Percentiles rank a stretch among this genome's conserved stretches.
Conservation (phyloP, 2,797 vertebrate genomes). For the Numenius phaeopus region DNA sequence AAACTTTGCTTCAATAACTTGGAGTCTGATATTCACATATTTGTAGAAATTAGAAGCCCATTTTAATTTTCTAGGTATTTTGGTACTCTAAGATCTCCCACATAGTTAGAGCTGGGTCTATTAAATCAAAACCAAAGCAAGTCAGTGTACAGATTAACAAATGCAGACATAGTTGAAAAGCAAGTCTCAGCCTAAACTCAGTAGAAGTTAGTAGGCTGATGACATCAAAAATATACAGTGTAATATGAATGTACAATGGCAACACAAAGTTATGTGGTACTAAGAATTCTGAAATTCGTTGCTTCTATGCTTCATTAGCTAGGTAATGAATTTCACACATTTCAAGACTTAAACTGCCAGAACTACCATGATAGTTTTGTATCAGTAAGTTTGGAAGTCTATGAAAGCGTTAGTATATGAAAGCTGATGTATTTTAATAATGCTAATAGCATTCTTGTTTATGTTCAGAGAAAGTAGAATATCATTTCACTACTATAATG, state of each 20-base stretch:
- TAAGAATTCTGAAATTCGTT: constrained; percentile 53
- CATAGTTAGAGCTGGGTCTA: neutral
- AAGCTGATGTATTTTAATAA: constrained; percentile 53
- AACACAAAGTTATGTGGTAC: constrained; percentile 1
- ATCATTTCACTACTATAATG: constrained; percentile 32
- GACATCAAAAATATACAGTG: neutral
- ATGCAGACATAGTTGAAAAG: constrained; percentile 3
- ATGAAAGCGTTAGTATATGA: neutral
- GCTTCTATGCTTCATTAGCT: constrained; percentile 61
- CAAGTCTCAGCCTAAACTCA: neutral
- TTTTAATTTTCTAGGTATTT: neutral
- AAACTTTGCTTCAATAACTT: neutral
- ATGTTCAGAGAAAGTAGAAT: constrained; percentile 44
- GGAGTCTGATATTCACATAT: neutral
- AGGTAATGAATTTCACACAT: constrained; percentile 66
- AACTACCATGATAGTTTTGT: constrained; percentile 52
- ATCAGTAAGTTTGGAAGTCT: constrained; percentile 48
- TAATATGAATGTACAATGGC: neutral
- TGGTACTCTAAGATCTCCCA: neutral
- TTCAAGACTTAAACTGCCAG: constrained; percentile 51
- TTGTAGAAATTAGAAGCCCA: neutral
- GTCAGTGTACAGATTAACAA: neutral
- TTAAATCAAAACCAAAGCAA: constrained; percentile 14
- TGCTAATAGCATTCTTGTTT: constrained; percentile 58
- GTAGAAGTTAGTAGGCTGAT: constrained; percentile 1